Evolutionary conservation across 2,888 invertebrate species (phyloP).

Genomic region (Lathronympha strigana): DNA sequence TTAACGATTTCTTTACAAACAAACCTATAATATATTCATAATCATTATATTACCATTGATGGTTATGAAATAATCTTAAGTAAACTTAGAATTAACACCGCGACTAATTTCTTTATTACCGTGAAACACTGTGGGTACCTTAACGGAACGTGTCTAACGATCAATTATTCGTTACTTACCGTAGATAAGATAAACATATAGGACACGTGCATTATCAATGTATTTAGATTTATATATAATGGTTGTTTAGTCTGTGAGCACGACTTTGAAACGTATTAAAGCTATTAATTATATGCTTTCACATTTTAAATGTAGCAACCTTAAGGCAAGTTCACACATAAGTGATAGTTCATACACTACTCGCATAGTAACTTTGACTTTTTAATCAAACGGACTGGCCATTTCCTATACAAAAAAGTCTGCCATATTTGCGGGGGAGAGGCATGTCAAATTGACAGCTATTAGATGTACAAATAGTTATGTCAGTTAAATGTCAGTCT

Average conservation of each 20-base stretch:
- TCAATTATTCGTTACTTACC: not conserved
- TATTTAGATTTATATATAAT: not conserved
- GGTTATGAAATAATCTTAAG: constrained; percentile 14
- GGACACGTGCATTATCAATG: not conserved
- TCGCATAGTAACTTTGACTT: too few relatives aligned
- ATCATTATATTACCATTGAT: not conserved
- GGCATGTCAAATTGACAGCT: too few relatives aligned
- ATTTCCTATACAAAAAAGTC: too few relatives aligned
- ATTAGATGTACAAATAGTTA: too few relatives aligned
- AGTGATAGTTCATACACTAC: too few relatives aligned
- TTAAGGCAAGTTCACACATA: too few relatives aligned
- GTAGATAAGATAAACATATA: not conserved
- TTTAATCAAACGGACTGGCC: too few relatives aligned
- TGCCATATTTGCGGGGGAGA: too few relatives aligned
- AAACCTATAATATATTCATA: not conserved
- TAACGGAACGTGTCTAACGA: constrained; percentile 4
- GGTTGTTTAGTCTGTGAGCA: not conserved
- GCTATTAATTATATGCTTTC: too few relatives aligned
- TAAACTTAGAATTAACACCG: not conserved
- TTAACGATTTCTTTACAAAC: not conserved
- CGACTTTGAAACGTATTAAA: too few relatives aligned
- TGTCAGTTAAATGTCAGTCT: too few relatives aligned
- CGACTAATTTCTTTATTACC: constrained; percentile 3
- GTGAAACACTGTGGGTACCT: not conserved
- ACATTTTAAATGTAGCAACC: too few relatives aligned